Percentiles rank a stretch among this genome's conserved stretches.
Conservation (phyloP, 2,113 vertebrate species). For the Rhea americana region DNA sequence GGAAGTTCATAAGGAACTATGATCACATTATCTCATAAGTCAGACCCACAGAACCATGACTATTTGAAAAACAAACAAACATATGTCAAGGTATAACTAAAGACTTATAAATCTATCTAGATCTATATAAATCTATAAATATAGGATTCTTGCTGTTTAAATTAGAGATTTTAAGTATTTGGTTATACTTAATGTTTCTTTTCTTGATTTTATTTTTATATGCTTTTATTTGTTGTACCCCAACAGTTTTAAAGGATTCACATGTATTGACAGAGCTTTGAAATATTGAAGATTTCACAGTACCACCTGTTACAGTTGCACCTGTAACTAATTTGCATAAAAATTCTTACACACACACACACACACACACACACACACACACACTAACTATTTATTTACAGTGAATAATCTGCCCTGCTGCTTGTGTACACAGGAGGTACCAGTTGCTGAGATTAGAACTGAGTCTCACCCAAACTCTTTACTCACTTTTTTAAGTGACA, state of each 20-base stretch:
- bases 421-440: neutral
- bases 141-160: neutral
- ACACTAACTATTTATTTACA: neutral
- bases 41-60: neutral
- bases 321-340: neutral
- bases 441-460: neutral
- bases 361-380: too few species aligned
- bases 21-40: neutral
- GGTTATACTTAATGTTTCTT: accelerated
- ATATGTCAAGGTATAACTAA: neutral
- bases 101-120: neutral
- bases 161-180: neutral
- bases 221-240: neutral
- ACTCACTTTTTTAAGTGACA: neutral
- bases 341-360: neutral
- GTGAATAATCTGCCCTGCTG: neutral
- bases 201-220: neutral
- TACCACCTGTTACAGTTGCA: neutral
- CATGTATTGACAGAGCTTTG: neutral
- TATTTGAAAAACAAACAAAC: neutral
- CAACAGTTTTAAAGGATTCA: neutral
- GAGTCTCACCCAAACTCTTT: neutral
- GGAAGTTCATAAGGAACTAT: neutral
- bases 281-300: neutral
- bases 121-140: neutral